Evolutionary conservation across 1,140 invertebrate species (phyloP), one percentile per base, ranked within the genome.

Genomic region (Eriocheir sinensis): DNA sequence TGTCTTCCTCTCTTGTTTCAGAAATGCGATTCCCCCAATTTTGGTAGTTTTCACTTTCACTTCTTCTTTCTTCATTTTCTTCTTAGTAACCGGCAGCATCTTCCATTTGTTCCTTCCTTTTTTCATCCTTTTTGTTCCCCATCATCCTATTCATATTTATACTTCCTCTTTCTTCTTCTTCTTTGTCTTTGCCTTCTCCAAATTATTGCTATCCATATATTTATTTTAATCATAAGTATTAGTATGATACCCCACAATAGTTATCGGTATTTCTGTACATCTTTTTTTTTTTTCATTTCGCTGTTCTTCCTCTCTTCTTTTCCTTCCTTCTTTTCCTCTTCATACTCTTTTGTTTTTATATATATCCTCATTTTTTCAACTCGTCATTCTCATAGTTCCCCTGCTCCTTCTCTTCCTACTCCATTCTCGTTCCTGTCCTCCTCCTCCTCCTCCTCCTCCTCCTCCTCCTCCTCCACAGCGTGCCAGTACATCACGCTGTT

Each of bases 271-370:
- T 72, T 30, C 40, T 92, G 53, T 91, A 30, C 15, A 80, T 79
- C 38, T 85, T 72, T 40, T 85, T 53, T 15, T 81, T 30, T 92
- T 83, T 9, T 72, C 36, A 79, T n/a, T 30, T 91, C n/a, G 48
- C 12, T n/a, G 12, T 21, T 72, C 60, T n/a, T 72, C 60, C 60
- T 72, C n/a, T 48, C 44, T 48, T 48, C 44, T 15, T 15, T 89
- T 81, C 34, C 80, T n/a, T 81, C 21, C 80, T 81, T n/a, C 30
- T n/a, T 36, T 34, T 36, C 81, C 9, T 32, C 81, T 32, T 27
- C 32, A 17, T 34, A 8, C 81, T 83, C 81, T 30, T 88, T 38
- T 36, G 32, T 21, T 40, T 36, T 32, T n/a, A n/a, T n/a, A n/a
- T n/a, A n/a, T n/a, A n/a, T 32, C 81, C 81, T 27, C 32, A 17